phyloP scores from a whole-genome alignment of 2,113 vertebrate genomes.

The Petromus typicus region DNA sequence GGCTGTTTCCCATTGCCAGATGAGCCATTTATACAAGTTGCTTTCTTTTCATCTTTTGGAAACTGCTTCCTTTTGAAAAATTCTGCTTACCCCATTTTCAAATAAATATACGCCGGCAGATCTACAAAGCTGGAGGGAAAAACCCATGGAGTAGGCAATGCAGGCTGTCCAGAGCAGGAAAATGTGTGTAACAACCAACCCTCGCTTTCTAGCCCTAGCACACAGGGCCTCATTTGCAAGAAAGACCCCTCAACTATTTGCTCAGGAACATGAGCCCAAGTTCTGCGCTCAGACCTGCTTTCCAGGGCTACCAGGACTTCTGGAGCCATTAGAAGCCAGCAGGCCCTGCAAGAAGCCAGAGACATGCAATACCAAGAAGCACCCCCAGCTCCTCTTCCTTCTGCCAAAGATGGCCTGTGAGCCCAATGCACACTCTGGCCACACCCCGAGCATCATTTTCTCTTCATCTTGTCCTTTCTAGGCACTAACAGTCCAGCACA shows the following conservation, averaged over 20 bases:
- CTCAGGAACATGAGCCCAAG: neutral
- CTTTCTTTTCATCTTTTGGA: constrained; percentile 67
- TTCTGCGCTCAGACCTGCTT: neutral
- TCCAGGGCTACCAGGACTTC: neutral
- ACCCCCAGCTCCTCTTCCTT: neutral
- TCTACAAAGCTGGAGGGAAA: constrained; percentile 6
- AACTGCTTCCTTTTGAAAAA: constrained; percentile 75
- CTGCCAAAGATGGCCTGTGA: neutral
- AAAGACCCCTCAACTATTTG: neutral
- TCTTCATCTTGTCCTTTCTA: neutral
- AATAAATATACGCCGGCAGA: constrained; percentile 57
- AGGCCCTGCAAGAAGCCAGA: constrained; percentile 5
- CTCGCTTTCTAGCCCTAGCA: neutral
- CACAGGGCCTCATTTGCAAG: neutral
- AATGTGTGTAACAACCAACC: neutral
- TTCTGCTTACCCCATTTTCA: constrained; percentile 70
- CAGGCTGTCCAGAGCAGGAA: constrained; percentile 54
- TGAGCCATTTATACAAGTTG: constrained; percentile 56
- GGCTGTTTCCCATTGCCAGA: constrained; percentile 52
- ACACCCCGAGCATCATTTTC: too few species aligned
- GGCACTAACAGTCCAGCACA: neutral
- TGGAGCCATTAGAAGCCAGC: neutral
- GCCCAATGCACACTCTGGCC: neutral
- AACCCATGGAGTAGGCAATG: constrained; percentile 56
- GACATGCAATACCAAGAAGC: neutral